Evolutionary conservation across 2,888 invertebrate genomes (phyloP).

Genomic region (Melinaea marsaeus): DNA sequence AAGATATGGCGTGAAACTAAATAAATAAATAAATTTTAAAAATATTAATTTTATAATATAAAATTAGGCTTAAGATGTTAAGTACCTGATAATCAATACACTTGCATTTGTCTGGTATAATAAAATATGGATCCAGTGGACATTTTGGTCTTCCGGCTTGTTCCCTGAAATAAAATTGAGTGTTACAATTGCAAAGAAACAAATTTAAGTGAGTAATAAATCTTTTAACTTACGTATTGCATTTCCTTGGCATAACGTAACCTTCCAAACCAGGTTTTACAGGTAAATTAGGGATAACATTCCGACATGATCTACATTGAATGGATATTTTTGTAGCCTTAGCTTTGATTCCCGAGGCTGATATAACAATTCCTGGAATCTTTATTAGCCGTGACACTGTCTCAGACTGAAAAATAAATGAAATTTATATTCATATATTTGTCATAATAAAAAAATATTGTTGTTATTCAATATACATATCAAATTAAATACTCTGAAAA

Average conservation of each 20-base stretch:
- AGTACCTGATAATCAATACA: conserved; percentile 96
- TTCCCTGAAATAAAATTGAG: conserved; percentile 79
- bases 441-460: not conserved
- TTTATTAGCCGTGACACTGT: conserved; percentile 95
- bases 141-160: conserved; percentile 95
- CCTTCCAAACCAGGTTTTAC: conserved; percentile 98
- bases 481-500: no score
- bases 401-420: conserved; percentile 83
- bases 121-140: conserved; percentile 98
- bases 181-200: not conserved
- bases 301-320: conserved; percentile 96
- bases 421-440: not conserved
- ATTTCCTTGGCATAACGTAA: conserved; percentile 95
- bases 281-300: conserved; percentile 90
- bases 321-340: conserved; percentile 97
- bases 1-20: no score
- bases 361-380: conserved; percentile 96
- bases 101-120: conserved; percentile 97
- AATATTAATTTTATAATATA: not conserved
- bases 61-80: not conserved
- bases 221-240: conserved; percentile 84
- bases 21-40: not conserved
- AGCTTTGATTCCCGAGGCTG: conserved; percentile 95
- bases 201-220: no score
- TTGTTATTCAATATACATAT: not conserved